Evolutionary conservation across 2,888 invertebrate species (phyloP), one percentile per base, ranked within the genome.

Genomic region (Acleris cristana): DNA sequence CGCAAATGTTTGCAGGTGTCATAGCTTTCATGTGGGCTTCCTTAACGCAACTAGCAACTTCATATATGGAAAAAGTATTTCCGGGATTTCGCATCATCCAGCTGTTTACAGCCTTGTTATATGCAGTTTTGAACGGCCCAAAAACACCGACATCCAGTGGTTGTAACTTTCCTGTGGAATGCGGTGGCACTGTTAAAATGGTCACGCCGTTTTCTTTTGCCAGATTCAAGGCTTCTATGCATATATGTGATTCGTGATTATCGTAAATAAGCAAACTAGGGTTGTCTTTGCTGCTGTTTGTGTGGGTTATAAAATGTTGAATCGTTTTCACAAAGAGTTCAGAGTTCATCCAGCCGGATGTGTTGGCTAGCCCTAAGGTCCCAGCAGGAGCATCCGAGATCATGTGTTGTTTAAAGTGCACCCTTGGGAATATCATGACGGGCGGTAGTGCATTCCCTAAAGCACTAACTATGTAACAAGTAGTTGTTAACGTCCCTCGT

Each of bases 211-310:
- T 80, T 51, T 79, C 78, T 76, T 80, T 79, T 21, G 71, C 71
- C 23, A 72, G 55, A 67, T 69, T 70, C 34, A 74, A 54, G 21
- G 70, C 89, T 5, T 84, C 81, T 44, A 90, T 93, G 48, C 94
- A 94, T 76, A 93, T 94, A 61, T 84, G 81, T n/a, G 74, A 73
- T 61, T 83, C 78, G 68, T 80, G 77, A 62, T 84, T 85, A 69
- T 83, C 82, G 52, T 71, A 72, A 21, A 85, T 75, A 26, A 82
- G 69, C 14, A 82, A 69, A 16, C 72, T 62, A 54, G 76, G 78
- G 70, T 79, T 78, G 40, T 79, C 76, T 65, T 69, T 74, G 23
- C 75, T 75, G 64, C 71, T 70, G 8, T 71, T 64, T 23, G 72
- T 69, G 61, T 76, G 69, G 56, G 73, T 77, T 45, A 81, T 78